Evolutionary conservation across 2,888 invertebrate genomes (phyloP), one percentile per base, ranked within the genome.

Genomic region (Peribatodes rhomboidaria): DNA sequence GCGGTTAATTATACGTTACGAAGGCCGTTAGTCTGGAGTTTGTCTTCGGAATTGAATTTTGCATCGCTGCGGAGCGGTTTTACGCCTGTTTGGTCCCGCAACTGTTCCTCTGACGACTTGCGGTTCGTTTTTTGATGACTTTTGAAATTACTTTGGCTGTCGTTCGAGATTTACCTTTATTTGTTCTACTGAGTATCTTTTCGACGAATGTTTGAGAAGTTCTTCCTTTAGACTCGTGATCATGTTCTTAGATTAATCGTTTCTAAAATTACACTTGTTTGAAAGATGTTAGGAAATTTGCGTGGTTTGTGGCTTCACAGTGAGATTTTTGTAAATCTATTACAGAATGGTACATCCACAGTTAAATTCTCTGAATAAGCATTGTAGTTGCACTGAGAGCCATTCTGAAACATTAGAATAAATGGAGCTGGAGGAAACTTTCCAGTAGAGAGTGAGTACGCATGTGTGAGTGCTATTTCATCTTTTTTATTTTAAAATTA

Each of bases 1-100:
- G 78, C 81, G 83, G 87, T 86, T 89, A 89, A 89, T 89, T 88
- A 88, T 82, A 81, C 83, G 84, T 82, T 79, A 78, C 82, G 79
- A 77, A 76, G 78, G 76, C 76, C 73, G 76, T 76, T 78, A 80
- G 77, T 73, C 72, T 72, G 68, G 80, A 81, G 79, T 83, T 82
- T 79, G 80, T 80, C 79, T 78, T 80, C 66, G 72, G 72, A 68
- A 68, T 74, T 75, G 72, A 78, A 77, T 76, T 78, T 78, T 78
- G 73, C 60, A 60, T 77, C 74, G 74, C 72, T 74, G 72, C 72
- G 69, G 73, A 77, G 73, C 73, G 77, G 77, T 77, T 81, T 80
- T 74, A 81, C 75, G 79, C 74, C 71, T 74, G 73, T 75, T 79
- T 73, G 71, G 61, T 39, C 35, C 56, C 49, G 67, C 64, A 68